These are phyloP conservation scores for Sparidentex hasta DNA, from an alignment of 2,797 vertebrate species.

Conservation along the genomic window DNA sequence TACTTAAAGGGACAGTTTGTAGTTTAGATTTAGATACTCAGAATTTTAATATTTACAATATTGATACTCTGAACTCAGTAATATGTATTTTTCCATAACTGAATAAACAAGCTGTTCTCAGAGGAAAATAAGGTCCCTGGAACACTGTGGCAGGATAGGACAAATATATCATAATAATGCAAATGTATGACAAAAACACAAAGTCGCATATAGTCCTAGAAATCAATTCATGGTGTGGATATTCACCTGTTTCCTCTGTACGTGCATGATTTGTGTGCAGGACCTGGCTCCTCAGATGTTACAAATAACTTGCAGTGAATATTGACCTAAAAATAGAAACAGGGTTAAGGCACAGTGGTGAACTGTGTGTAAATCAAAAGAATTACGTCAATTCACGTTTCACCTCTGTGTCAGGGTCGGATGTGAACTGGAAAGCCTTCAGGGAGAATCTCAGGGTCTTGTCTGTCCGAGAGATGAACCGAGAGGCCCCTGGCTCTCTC, in stretches of 20 bases:
- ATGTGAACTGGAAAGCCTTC: slow-evolving; percentile 82
- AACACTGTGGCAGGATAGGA: too few species aligned
- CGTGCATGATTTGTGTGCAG: slow-evolving; percentile 81
- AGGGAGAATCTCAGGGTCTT: slow-evolving; percentile 77
- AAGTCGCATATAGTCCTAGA: not conserved
- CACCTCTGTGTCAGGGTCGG: slow-evolving; percentile 75
- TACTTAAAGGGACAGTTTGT: too few species aligned
- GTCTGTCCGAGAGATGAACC: slow-evolving; percentile 72
- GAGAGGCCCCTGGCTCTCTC: slow-evolving; percentile 63
- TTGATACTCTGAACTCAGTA: too few species aligned
- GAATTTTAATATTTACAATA: too few species aligned
- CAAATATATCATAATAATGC: too few species aligned
- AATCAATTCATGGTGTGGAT: not conserved
- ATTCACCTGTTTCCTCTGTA: slow-evolving; percentile 72
- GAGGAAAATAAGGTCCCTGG: too few species aligned
- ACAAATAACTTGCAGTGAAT: slow-evolving; percentile 78
- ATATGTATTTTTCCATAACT: too few species aligned
- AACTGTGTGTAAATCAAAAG: not conserved
- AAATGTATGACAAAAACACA: not conserved
- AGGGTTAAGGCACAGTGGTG: not conserved
- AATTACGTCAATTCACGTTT: not conserved
- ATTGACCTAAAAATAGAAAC: slow-evolving; percentile 66
- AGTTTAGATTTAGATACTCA: too few species aligned
- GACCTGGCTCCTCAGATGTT: slow-evolving; percentile 59
- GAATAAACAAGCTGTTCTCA: too few species aligned